Evolutionary conservation across 2,888 invertebrate genomes (phyloP), one percentile per base, ranked within the genome.

Genomic region (Germaria angustata): DNA sequence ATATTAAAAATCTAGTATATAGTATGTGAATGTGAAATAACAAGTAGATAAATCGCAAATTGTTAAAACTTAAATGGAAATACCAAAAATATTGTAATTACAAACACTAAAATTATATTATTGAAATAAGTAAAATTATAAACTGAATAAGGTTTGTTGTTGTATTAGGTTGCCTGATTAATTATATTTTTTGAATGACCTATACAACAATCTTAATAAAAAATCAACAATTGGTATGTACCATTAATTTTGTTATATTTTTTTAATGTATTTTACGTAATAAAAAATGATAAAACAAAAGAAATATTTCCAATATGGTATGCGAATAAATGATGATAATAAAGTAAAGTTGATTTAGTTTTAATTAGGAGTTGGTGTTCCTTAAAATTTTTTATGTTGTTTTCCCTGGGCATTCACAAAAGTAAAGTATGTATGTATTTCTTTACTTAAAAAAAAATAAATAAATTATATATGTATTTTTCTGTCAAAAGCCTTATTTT

Each of bases 171-270:
- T 66, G 59, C 15, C 65, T 71, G 73, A 55, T 63, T 55, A 49
- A 22, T 66, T 36, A n/a, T 36, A 15, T 17, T 36, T 53, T 79
- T 55, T 46, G 13, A 68, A 73, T 41, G 39, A 41, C 49, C 15
- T 49, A 39, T 32, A 59, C 44, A 66, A 61, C 36, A 46, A 65
- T 44, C 22, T 39, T 8, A 39, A 57, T n/a, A 15, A 20, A 46
- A 17, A 57, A n/a, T 15, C 32, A 61, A 63, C 68, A 68, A 73
- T 78, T 78, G 71, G 79, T 65, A 59, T 79, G 69, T 82, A 82
- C 71, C 75, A 75, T 82, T 76, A 73, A 61, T 81, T 81, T 79
- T 76, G 69, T 76, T 82, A 79, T 76, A 82, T 66, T 82, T 82
- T 81, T 82, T 82, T 75, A 82, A 79, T 59, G 69, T 75, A 75